These are phyloP conservation scores for Perca schrenkii DNA, from an alignment of 2,113 vertebrate species.

Conservation along the genomic window DNA sequence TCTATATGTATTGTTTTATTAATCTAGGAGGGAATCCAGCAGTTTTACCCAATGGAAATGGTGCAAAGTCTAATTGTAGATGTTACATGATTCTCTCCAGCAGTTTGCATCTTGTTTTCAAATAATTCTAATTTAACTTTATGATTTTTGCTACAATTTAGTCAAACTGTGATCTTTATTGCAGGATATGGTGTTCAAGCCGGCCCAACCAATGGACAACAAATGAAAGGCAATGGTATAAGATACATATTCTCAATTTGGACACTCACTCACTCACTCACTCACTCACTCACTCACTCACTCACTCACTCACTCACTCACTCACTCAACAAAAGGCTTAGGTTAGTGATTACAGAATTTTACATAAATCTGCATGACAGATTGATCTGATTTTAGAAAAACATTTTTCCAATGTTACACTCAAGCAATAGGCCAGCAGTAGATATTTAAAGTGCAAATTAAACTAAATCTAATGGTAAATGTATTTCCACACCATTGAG, in stretches of 20 bases:
- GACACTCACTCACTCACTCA: too few species aligned
- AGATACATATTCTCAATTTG: too few species aligned
- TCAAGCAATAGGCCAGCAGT: slow-evolving; percentile 18
- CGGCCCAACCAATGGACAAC: slow-evolving; percentile 52
- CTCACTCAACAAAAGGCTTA: slow-evolving; percentile 49
- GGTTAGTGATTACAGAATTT: not conserved
- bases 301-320: too few species aligned
- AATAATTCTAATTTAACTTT: not conserved
- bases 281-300: too few species aligned
- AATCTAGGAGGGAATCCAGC: slow-evolving; percentile 37
- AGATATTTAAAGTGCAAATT: slow-evolving; percentile 25
- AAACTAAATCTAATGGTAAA: slow-evolving; percentile 48
- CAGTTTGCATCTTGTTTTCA: not conserved
- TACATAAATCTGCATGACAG: not conserved
- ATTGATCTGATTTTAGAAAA: not conserved
- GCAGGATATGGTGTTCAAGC: slow-evolving; percentile 65
- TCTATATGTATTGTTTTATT: not conserved
- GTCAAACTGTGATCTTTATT: not conserved
- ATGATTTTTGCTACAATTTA: too few species aligned
- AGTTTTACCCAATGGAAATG: slow-evolving; percentile 36
- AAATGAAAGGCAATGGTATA: slow-evolving; percentile 59
- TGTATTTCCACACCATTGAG: not conserved
- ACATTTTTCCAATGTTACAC: not conserved
- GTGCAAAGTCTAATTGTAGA: slow-evolving; percentile 50
- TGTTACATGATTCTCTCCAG: not conserved